Evolutionary conservation across 2,888 invertebrate species (phyloP).

Genomic region (Cantharis nigra): DNA sequence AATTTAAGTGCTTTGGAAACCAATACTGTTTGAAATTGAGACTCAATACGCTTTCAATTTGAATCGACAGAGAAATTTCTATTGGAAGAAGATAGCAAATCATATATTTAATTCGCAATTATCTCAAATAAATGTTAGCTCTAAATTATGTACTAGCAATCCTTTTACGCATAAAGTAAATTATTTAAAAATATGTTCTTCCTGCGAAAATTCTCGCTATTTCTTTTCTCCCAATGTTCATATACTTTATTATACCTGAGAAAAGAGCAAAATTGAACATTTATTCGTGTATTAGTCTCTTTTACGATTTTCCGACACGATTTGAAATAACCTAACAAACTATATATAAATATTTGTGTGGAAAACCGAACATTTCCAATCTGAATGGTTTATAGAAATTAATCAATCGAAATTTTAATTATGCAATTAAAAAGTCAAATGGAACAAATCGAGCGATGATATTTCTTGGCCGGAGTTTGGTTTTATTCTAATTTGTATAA

Average conservation of each 20-base stretch:
- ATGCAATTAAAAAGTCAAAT: neutral
- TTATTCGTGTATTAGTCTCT: constrained; percentile 21
- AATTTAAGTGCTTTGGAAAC: neutral
- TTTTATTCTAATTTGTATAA: neutral
- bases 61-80: neutral
- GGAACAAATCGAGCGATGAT: neutral
- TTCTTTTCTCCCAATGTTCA: neutral
- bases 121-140: neutral
- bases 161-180: neutral
- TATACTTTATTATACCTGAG: constrained; percentile 1
- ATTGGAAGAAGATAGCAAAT: neutral
- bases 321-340: neutral
- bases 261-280: constrained; percentile 8
- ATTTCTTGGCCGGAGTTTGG: neutral
- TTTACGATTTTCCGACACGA: constrained; percentile 5
- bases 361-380: neutral
- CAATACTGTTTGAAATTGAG: neutral
- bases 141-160: neutral
- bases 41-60: neutral
- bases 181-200: neutral
- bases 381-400: neutral
- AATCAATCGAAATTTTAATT: neutral
- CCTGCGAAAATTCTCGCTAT: neutral
- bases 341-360: neutral
- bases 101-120: neutral